These are phyloP conservation scores for Plebejus melissa DNA, from an alignment of 2,888 invertebrate species.

Conservation along the genomic window DNA sequence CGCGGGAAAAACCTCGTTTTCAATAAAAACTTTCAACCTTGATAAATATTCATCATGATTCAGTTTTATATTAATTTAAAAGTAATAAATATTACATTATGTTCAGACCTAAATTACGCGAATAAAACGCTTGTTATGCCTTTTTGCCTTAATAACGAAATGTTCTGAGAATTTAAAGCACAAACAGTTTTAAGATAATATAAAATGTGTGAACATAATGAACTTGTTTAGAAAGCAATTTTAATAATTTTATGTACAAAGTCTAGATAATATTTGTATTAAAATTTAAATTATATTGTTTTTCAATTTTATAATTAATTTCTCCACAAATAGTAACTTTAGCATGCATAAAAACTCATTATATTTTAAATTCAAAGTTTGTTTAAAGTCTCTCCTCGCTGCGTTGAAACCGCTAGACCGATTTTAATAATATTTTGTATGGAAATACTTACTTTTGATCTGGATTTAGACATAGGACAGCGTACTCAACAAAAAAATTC, in stretches of 20 bases:
- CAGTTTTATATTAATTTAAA: neutral
- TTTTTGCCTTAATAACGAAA: neutral
- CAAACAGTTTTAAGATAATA: neutral
- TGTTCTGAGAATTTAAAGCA: neutral
- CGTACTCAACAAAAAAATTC: no score
- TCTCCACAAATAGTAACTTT: neutral
- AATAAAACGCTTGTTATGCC: neutral
- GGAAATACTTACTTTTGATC: no score
- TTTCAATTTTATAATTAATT: neutral
- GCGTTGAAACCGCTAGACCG: no score
- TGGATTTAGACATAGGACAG: no score
- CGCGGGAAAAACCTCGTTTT: neutral
- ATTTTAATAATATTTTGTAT: no score
- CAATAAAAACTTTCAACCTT: neutral
- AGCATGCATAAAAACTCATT: no score
- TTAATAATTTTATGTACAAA: neutral
- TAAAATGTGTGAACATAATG: neutral
- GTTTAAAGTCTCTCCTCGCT: no score
- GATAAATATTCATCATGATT: neutral
- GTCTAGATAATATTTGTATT: neutral
- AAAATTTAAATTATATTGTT: neutral
- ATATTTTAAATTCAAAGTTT: no score
- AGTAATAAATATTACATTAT: neutral
- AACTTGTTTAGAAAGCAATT: neutral
- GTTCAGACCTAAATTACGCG: neutral